Evolutionary conservation across 2,888 invertebrate species (phyloP), one percentile per base, ranked within the genome.

Genomic region (Lasius fuliginosus): DNA sequence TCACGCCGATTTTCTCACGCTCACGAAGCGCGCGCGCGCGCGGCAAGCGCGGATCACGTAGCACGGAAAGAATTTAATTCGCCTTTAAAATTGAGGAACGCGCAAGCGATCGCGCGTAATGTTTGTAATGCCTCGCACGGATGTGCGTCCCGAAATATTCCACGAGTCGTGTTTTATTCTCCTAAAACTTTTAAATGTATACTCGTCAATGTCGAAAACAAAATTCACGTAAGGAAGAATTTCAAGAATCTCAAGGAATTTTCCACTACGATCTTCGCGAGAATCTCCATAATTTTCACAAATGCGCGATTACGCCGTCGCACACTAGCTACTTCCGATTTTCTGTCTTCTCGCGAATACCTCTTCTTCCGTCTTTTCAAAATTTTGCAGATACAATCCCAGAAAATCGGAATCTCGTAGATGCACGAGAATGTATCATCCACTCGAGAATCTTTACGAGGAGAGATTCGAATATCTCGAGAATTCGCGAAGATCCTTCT

Each of bases 1-100:
- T 87, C 87, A 79, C 84, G 91, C 89, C 86, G 92, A 92, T 94
- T 93, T 93, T 94, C 93, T 94, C 94, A 94, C 94, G 94, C 92
- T 92, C 89, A 82, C 62, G 56, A 69, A 69, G 76, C 62, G 82
- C 71, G 76, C 53, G 67, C 71, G 23, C 64, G 30, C 75, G 30
- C 53, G 18, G 30, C 60, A 30, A 74, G 6, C 30, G 42, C 30
- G 42, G 82, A 75, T 40, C 53, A 75, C 71, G 81, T 64, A 23
- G 36, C 36, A 18, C 81, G 62, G 15, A 56, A 36, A 58, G 58
- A 46, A 77, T 58, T 68, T 56, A 15, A 42, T 30, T 30, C 42
- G 42, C 42, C 68, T 53, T 53, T 56, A 68, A 77, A 77, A 30
- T 42, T n/a, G 1, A 67, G 40, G 18, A 36, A 18, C 23, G 33